Percentiles rank a stretch among this genome's conserved stretches.
phyloP scores from a whole-genome alignment of 2,113 vertebrate species.

The Cacatua alba region DNA sequence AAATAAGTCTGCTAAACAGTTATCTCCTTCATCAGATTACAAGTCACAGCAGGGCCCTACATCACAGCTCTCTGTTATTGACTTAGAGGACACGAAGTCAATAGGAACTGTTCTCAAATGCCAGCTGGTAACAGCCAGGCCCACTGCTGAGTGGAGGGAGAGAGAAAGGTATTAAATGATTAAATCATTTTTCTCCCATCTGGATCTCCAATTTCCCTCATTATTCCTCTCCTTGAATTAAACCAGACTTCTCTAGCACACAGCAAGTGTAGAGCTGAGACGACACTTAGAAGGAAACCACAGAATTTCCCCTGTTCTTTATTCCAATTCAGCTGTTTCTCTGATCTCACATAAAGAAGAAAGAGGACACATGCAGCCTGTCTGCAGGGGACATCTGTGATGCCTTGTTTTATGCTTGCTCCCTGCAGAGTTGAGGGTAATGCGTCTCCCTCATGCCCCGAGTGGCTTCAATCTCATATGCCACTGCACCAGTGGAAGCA shows the following conservation, averaged over 20 bases:
- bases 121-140: background rate
- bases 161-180: background rate
- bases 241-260: background rate
- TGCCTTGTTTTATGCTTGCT: background rate
- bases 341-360: background rate
- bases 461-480: background rate
- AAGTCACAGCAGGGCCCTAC: background rate
- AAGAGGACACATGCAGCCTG: background rate
- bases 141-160: background rate
- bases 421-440: background rate
- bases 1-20: background rate
- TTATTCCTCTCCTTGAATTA: background rate
- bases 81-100: background rate
- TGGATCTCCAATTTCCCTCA: background rate
- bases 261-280: background rate
- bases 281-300: background rate
- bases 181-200: background rate
- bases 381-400: background rate
- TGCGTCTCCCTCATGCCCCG: accelerated
- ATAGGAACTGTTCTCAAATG: background rate
- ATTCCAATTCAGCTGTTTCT: background rate
- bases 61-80: background rate
- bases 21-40: background rate
- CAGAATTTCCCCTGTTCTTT: background rate
- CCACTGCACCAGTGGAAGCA: background rate